phyloP scores from a whole-genome alignment of 2,888 invertebrate species.

The Drosophila niveifrons region DNA sequence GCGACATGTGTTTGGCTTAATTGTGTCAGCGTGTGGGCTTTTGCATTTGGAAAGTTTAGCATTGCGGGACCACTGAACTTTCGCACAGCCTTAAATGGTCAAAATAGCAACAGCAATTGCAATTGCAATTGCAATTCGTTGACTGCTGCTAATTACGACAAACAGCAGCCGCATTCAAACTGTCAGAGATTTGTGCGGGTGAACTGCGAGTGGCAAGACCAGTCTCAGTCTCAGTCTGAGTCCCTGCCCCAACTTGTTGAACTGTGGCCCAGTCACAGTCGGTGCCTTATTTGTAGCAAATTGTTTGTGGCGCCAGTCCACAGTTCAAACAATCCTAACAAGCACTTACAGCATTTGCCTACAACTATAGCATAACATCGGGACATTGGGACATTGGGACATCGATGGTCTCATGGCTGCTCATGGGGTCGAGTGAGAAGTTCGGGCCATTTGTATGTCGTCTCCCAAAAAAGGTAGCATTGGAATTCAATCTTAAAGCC shows the following conservation, averaged over 20 bases:
- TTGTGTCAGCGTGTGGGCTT: constrained; percentile 81
- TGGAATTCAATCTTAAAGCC: constrained; percentile 82
- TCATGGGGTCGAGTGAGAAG: constrained; percentile 63
- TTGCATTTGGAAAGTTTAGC: constrained; percentile 70
- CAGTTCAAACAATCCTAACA: constrained; percentile 43
- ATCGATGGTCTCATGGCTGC: constrained; percentile 30
- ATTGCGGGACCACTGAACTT: constrained; percentile 61
- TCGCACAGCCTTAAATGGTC: constrained; percentile 76
- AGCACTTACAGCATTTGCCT: constrained; percentile 22
- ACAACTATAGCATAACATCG: constrained; percentile 25
- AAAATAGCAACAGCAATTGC: constrained; percentile 62
- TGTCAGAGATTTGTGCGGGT: constrained; percentile 77
- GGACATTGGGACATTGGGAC: too few relatives aligned
- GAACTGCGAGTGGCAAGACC: constrained; percentile 22
- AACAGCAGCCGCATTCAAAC: constrained; percentile 64
- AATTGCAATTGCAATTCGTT: constrained; percentile 18
- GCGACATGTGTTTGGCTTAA: constrained; percentile 82
- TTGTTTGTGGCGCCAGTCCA: constrained; percentile 78
- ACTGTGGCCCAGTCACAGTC: constrained; percentile 45
- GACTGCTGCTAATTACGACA: constrained; percentile 76
- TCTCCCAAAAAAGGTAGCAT: constrained; percentile 67
- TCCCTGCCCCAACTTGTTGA: not conserved
- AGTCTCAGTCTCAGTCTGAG: constrained; percentile 2
- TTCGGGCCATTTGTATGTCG: constrained; percentile 65
- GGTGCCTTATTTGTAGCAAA: constrained; percentile 84